Evolutionary conservation across 2,113 vertebrate species (phyloP).

Genomic region (Cacatua alba): DNA sequence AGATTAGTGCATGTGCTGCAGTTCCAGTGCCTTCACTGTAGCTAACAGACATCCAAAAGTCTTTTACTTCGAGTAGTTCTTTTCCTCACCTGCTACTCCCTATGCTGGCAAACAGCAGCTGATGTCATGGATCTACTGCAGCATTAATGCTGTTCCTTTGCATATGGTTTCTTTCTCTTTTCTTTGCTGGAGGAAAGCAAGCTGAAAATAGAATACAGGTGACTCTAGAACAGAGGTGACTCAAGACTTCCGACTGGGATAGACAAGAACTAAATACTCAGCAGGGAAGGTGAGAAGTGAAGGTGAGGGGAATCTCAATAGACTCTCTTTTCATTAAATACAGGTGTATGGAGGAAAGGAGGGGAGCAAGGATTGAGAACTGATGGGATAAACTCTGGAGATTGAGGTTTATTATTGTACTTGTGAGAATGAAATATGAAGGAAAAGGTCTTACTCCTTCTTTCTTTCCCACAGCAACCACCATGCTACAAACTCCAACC

Average conservation of each 20-base stretch:
- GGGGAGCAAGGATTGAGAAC: neutral
- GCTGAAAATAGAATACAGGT: neutral
- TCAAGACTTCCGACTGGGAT: neutral
- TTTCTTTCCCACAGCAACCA: neutral
- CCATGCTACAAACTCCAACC: neutral
- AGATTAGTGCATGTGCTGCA: neutral
- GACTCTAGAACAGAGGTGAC: neutral
- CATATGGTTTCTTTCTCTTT: neutral
- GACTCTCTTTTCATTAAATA: neutral
- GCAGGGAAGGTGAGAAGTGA: neutral
- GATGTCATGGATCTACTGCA: neutral
- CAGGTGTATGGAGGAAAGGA: neutral
- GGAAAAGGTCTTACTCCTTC: neutral
- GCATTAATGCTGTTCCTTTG: neutral
- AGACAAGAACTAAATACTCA: neutral
- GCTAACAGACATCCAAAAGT: neutral
- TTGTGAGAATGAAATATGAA: neutral
- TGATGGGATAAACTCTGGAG: neutral
- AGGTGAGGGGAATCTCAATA: neutral
- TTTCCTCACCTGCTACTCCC: neutral
- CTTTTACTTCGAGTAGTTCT: neutral
- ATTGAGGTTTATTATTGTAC: accelerated
- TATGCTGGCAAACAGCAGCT: neutral
- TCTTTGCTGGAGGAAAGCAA: neutral
- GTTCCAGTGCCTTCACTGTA: neutral